Base-by-base conservation (phyloP, 2,888 invertebrate genomes). In the Phengaris alcon region DNA sequence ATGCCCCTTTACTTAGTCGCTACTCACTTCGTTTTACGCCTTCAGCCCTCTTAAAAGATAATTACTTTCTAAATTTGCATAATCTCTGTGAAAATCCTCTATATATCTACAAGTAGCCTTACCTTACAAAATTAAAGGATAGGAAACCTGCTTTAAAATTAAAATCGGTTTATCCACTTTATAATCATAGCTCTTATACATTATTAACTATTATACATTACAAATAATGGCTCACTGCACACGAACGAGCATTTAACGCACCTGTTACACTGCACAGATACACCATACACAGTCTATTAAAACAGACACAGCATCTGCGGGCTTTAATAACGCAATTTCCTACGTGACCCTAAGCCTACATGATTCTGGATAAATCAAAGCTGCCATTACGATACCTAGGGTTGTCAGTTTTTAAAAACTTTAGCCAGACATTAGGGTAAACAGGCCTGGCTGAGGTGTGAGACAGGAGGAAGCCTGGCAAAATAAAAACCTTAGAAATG, bases 211-310 rank as follows among this genome's bases (percentile, higher is more conserved):
- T n/a, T 54, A 22, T 72, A 54, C 70, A 48, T 9, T 52, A 72
- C 13, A 72, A 52, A 72, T 54, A 48, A 52, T 15, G 15, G 51
- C 22, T 35, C 72, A 54, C 12, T 72, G 52, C 52, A 52, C 15
- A 44, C 51, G 52, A 72, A 54, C 72, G 72, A 72, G 54, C 72
- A 72, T 54, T 72, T 35, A 72, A 75, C 75, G 80, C 82, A 82
- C 82, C 82, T 85, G 82, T 82, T 84, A 77, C 75, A 75, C 59
- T 68, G 52, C 35, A 74, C 69, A 77, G 76, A 74, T 74, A 78
- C 59, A 76, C 70, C 68, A 73, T 57, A 74, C 73, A 76, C 73
- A 48, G 46, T 55, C 74, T 68, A 75, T 75, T 78, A 79, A 44
- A 77, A 74, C 73, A 75, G 75, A 75, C 52, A 57, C 74, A 55